These are phyloP conservation scores for Struthidea cinerea DNA, from an alignment of 2,113 vertebrate genomes.

Conservation along the genomic window DNA sequence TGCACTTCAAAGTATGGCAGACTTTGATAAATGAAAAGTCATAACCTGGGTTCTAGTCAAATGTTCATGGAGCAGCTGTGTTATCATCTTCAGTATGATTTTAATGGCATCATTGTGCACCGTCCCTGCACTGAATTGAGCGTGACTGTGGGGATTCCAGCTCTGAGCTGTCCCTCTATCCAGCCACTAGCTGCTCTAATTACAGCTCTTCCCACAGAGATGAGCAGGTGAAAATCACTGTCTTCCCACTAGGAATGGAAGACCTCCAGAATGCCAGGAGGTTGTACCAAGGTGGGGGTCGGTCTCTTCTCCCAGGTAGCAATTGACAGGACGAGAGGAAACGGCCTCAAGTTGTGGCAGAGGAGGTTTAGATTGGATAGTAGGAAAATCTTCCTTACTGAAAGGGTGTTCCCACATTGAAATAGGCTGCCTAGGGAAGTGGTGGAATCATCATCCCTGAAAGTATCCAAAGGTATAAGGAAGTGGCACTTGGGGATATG, in stretches of 20 bases:
- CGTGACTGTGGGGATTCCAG: neutral
- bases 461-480: neutral
- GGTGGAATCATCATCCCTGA: neutral
- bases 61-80: neutral
- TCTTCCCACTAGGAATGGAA: neutral
- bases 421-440: neutral
- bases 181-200: fast-evolving
- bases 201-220: neutral
- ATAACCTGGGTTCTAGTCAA: neutral
- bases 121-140: neutral
- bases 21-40: neutral
- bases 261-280: neutral
- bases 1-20: neutral
- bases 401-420: neutral
- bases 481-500: neutral
- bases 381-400: neutral
- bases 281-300: fast-evolving
- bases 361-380: neutral
- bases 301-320: neutral
- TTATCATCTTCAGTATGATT: neutral
- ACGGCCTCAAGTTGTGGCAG: neutral
- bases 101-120: neutral
- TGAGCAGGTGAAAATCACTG: neutral
- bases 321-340: neutral
- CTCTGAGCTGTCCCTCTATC: neutral